Percentiles rank a stretch among this genome's conserved stretches.
Conservation (phyloP, 1,140 invertebrate species). For the Diachasmimorpha longicaudata region DNA sequence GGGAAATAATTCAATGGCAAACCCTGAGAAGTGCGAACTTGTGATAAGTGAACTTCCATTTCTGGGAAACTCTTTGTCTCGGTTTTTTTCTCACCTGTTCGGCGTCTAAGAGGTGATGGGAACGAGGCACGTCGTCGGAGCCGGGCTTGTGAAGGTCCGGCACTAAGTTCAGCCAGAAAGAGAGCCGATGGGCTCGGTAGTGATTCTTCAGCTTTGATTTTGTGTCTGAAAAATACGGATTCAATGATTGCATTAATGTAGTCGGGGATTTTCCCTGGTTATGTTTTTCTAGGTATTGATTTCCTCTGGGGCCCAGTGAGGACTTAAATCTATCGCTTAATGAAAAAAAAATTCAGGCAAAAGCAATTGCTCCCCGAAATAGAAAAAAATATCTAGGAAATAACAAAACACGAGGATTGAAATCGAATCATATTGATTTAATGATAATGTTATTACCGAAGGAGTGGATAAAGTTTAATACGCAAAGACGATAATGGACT, state of each 20-base stretch:
- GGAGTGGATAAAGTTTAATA: neutral
- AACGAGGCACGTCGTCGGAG: conserved; percentile 80
- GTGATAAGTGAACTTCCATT: no score
- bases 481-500: neutral
- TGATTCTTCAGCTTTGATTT: conserved; percentile 92
- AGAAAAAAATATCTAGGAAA: no score
- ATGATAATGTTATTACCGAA: neutral
- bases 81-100: conserved; percentile 65
- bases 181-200: conserved; percentile 91
- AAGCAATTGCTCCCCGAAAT: no score
- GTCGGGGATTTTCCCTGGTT: no score
- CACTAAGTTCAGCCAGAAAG: conserved; percentile 95
- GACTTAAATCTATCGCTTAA: no score
- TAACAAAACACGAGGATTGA: neutral
- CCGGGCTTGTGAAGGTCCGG: conserved; percentile 93
- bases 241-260: neutral
- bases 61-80: no score
- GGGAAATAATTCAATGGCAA: no score
- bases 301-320: no score
- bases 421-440: neutral
- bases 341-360: no score
- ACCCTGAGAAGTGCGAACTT: no score
- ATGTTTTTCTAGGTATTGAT: no score
- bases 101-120: conserved; percentile 85
- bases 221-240: conserved; percentile 69